Evolutionary conservation across 1,140 invertebrate genomes (phyloP), one percentile per base, ranked within the genome.

Genomic region (Hylaeus anthracinus): DNA sequence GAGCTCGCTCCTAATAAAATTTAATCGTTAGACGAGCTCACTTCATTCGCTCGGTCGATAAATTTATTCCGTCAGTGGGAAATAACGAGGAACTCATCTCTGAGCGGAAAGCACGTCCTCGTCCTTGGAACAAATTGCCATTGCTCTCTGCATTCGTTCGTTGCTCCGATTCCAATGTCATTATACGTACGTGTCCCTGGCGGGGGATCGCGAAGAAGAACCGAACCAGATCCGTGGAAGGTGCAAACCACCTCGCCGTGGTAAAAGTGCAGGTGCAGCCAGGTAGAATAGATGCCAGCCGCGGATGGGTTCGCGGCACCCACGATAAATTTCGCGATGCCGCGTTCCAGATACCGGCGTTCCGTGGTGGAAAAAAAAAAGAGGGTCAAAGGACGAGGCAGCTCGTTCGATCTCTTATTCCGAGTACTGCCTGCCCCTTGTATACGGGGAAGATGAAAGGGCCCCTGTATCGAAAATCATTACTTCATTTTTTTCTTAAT

Each of bases 221-320:
- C 55, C 51, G 43, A 26, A 55, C 63, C n/a, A 4, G 70, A 55
- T 43, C 65, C 65, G 37, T 72, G 63, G 70, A 67, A 74, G 64
- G 65, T 64, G 77, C 65, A 56, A 69, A 67, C 48, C 77, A 55
- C 58, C 55, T 70, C 56, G 51, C 48, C 48, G 26, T 9, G 55
- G 83, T 61, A 79, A 79, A 79, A 83, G 66, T 79, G 82, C 81
- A 79, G 83, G 74, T 74, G 83, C 79, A 81, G n/a, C 77, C 1
- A 37, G 73, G 56, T 56, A 67, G 83, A 77, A 80, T 83, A 75
- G 82, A 80, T 75, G 64, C 73, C 76, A 66, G 60, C 60, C 45
- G 67, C n/a, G 53, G 71, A 82, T 76, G 75, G 64, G 41, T 80
- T 65, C 81, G 58, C 53, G 75, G 81, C 37, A 58, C 75, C 77